phyloP scores from a whole-genome alignment of 2,113 vertebrate genomes.

The Siniperca chuatsi region DNA sequence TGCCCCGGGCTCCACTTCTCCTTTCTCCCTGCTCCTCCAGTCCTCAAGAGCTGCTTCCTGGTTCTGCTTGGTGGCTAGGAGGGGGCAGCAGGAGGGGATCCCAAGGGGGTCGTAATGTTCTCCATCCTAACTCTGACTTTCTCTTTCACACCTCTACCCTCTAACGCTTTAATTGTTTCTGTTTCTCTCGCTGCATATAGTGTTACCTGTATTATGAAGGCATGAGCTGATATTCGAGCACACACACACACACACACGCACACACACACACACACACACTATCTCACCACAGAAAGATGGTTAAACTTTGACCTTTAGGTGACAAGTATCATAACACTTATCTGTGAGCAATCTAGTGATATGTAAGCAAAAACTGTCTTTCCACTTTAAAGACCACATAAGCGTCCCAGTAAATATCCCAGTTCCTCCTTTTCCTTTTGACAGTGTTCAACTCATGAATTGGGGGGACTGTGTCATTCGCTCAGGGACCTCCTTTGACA shows the following conservation, averaged over 20 bases:
- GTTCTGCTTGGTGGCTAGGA: conserved; percentile 25
- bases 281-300: background rate
- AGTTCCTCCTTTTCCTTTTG: background rate
- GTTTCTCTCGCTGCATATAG: background rate
- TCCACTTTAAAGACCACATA: background rate
- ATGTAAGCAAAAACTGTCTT: background rate
- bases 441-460: conserved; percentile 39
- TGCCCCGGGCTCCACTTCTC: conserved; percentile 61
- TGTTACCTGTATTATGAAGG: background rate
- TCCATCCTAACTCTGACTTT: conserved; percentile 28
- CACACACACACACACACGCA: too few relatives aligned
- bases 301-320: background rate
- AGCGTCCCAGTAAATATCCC: conserved; percentile 25
- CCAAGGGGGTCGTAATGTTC: conserved; percentile 2
- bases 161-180: background rate
- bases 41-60: conserved; percentile 35
- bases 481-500: conserved; percentile 57
- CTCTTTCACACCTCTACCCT: conserved; percentile 13
- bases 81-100: background rate
- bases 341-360: background rate
- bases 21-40: conserved; percentile 50
- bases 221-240: background rate
- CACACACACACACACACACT: background rate
- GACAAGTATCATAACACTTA: too few relatives aligned
- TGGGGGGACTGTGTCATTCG: conserved; percentile 58